Evolutionary conservation across 1,140 invertebrate genomes (phyloP).

Genomic region (Nomia melanderi): DNA sequence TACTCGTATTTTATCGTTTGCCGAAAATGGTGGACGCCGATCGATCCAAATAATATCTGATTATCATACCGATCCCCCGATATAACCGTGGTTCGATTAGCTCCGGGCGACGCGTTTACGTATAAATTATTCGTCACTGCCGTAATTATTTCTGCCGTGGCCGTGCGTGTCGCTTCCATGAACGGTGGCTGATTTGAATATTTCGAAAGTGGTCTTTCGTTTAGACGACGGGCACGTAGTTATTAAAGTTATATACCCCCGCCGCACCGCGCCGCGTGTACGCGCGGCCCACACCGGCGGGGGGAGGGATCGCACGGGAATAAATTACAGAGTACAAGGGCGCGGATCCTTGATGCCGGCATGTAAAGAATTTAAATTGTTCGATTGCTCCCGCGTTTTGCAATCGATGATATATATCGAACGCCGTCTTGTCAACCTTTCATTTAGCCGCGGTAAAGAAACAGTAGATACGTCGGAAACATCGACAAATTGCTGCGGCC

Average conservation of each 20-base stretch:
- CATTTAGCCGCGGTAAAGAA: too few relatives aligned
- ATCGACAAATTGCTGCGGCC: too few relatives aligned
- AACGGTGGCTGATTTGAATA: conserved; percentile 65
- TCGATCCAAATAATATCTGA: conserved; percentile 61
- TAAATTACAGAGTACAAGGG: conserved; percentile 57
- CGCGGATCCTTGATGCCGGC: conserved; percentile 47
- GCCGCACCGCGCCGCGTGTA: conserved; percentile 12
- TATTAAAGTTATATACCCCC: conserved; percentile 63
- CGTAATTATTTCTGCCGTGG: conserved; percentile 62
- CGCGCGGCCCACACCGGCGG: neutral
- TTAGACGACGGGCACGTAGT: conserved; percentile 62
- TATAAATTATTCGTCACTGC: conserved; percentile 68
- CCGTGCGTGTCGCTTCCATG: conserved; percentile 65
- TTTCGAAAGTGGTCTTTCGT: conserved; percentile 67
- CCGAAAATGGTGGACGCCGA: conserved; percentile 22
- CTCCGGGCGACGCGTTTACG: conserved; percentile 55
- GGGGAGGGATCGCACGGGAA: conserved; percentile 36
- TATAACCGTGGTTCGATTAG: conserved; percentile 44
- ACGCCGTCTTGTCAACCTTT: too few relatives aligned
- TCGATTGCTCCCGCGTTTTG: conserved; percentile 54
- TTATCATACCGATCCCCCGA: conserved; percentile 53
- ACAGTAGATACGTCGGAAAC: too few relatives aligned
- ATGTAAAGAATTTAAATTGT: conserved; percentile 62
- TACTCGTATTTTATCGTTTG: conserved; percentile 17
- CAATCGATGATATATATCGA: too few relatives aligned